These are phyloP conservation scores for Flexamia atlantica DNA, from an alignment of 2,888 invertebrate species.

Conservation along the genomic window DNA sequence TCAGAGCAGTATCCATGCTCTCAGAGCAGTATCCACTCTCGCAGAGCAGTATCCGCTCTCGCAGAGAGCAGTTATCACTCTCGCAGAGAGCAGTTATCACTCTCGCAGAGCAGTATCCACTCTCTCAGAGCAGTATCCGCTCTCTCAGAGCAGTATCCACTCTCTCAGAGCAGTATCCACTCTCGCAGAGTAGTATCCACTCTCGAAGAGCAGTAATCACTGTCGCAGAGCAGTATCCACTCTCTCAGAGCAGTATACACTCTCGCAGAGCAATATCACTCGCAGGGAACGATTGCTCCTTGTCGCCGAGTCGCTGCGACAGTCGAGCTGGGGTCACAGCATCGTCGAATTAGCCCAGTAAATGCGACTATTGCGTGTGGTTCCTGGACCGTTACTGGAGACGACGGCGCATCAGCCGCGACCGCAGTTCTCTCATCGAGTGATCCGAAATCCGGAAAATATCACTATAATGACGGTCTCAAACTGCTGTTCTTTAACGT, in stretches of 20 bases:
- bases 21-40: no score
- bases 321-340: conserved; percentile 23
- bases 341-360: neutral
- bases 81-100: neutral
- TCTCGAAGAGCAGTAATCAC: neutral
- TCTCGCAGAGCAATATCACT: neutral
- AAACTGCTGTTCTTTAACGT: conserved; percentile 44
- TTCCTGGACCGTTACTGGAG: conserved; percentile 43
- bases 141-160: neutral
- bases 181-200: neutral
- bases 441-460: conserved; percentile 50
- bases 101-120: neutral
- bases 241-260: neutral
- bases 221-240: neutral
- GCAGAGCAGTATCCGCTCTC: no score
- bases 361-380: conserved; percentile 48
- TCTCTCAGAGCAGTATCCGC: neutral
- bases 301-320: neutral
- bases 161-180: neutral
- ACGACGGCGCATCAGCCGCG: conserved; percentile 30
- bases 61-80: neutral
- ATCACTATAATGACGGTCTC: conserved; percentile 46
- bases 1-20: no score
- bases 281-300: neutral
- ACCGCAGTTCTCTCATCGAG: conserved; percentile 42